A percentile compares a stretch with the other conserved stretches of the same genome.
phyloP scores from a whole-genome alignment of 30 jellyfish, hydroid and myxozoan species.

The Turritopsis rubra region DNA sequence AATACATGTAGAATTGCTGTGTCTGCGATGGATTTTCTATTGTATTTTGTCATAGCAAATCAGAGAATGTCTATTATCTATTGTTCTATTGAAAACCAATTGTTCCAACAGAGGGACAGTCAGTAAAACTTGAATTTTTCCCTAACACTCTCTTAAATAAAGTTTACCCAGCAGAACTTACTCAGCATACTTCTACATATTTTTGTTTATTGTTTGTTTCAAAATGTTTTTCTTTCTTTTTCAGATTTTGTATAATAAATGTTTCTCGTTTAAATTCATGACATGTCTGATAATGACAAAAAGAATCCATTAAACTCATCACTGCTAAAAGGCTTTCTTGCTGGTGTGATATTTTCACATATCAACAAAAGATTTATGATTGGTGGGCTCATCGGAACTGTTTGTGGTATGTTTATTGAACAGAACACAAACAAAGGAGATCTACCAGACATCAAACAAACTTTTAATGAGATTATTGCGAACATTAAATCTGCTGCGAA shows the following conservation, averaged over 20 bases:
- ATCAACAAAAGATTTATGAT: constrained; percentile 25
- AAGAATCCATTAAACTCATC: constrained; percentile 26
- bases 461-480: not conserved
- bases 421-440: constrained; percentile 16
- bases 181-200: no score
- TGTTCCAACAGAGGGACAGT: no score
- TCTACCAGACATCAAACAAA: constrained; percentile 20
- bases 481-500: constrained; percentile 12
- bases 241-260: not conserved
- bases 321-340: constrained; percentile 32
- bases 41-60: no score
- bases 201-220: no score
- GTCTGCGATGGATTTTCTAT: no score
- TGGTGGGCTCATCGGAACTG: constrained; percentile 34
- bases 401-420: constrained; percentile 26
- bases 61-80: no score
- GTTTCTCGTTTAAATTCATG: not conserved
- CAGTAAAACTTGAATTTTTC: no score
- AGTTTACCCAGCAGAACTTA: no score
- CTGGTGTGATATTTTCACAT: constrained; percentile 39
- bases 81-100: no score
- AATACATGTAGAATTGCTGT: no score
- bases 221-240: not conserved
- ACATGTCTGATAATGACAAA: constrained; percentile 29
- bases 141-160: no score